Percentiles rank a stretch among this genome's conserved stretches.
phyloP scores from a whole-genome alignment of 2,797 vertebrate species.

The Tarsius wallacei region DNA sequence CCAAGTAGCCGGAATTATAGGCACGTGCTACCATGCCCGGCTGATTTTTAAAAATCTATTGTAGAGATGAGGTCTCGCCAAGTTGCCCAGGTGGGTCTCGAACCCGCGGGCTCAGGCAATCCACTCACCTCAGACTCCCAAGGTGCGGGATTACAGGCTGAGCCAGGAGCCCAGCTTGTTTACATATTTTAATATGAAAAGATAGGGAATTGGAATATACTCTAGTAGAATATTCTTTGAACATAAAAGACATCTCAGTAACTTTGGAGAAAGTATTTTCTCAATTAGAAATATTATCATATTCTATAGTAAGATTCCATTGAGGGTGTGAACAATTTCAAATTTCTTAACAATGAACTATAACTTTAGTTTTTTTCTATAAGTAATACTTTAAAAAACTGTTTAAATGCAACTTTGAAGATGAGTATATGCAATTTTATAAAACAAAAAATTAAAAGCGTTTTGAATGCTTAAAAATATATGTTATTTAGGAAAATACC shows the following conservation, averaged over 20 bases:
- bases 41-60: too few relatives aligned
- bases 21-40: too few relatives aligned
- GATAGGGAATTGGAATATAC: background rate
- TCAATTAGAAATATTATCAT: conserved; percentile 72
- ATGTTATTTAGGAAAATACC: conserved; percentile 55
- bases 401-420: conserved; percentile 51
- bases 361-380: conserved; percentile 38
- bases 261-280: conserved; percentile 66
- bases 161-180: too few relatives aligned
- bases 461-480: conserved; percentile 44
- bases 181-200: conserved; percentile 59
- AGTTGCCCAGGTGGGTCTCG: too few relatives aligned
- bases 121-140: too few relatives aligned
- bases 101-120: too few relatives aligned
- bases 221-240: conserved; percentile 42
- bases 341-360: conserved; percentile 72
- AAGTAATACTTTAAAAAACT: conserved; percentile 65
- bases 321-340: conserved; percentile 56
- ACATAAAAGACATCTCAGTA: conserved; percentile 44
- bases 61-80: too few relatives aligned
- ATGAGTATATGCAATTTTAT: conserved; percentile 66
- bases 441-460: conserved; percentile 70
- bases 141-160: too few relatives aligned
- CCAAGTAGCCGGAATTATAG: too few relatives aligned
- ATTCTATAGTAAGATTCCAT: conserved; percentile 12